Evolutionary conservation across 2,888 invertebrate species (phyloP), one percentile per base, ranked within the genome.

Genomic region (Blastobasis adustella): DNA sequence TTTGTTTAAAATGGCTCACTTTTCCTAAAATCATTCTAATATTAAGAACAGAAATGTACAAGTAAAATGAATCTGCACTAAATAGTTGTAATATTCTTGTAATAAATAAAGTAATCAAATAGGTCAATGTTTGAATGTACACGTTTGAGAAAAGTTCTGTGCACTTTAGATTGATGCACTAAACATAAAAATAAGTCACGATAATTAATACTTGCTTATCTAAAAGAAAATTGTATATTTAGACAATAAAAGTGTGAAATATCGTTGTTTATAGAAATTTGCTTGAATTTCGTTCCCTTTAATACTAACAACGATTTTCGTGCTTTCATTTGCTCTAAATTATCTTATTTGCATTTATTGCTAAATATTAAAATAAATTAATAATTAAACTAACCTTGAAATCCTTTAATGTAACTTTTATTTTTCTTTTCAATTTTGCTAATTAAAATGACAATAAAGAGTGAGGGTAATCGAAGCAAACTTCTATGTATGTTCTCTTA

Each of bases 1-100:
- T 83, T 85, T 82, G 73, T 85, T 85, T 86, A 87, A 88, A 87
- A 88, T 88, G 88, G 88, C 88, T 88, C 88, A 88, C 88, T 86
- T 88, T 87, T 87, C 86, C 85, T 85, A 71, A 80, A 78, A 69
- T 72, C 72, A 66, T 67, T 74, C 73, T 66, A 66, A 67, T 69
- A 46, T 45, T 49, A 47, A 52, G 46, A 38, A 75, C 66, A 67
- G 63, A 70, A 73, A 62, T 76, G 75, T 76, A 76, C 62, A 70
- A 71, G 71, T 71, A 74, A 72, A 74, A 72, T 41, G 6, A 40
- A 65, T 69, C 68, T 80, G 82, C 84, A 84, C 84, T 70, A 67
- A 71, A 73, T 78, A 79, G 74, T 74, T 72, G 73, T 75, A 78
- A 66, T 76, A 65, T 77, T 69, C 73, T 66, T 73, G 70, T 72